Evolutionary conservation across 2,797 vertebrate genomes (phyloP).

Genomic region (Spea hammondii): DNA sequence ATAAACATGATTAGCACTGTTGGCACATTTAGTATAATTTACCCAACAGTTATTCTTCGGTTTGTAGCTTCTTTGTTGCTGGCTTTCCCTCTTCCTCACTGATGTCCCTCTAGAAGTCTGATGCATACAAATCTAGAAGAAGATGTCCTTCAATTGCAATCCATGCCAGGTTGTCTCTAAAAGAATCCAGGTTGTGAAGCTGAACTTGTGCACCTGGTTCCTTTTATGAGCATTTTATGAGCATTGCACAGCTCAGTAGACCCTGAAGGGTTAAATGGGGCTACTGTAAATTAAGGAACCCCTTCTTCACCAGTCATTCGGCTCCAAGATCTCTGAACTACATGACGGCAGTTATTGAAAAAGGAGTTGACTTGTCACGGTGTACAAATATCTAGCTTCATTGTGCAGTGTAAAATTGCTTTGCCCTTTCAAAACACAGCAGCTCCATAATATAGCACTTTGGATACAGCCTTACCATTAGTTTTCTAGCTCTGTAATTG

Average conservation of each 20-base stretch:
- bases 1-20: slow-evolving; percentile 28
- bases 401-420: slow-evolving; percentile 2
- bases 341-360: not conserved
- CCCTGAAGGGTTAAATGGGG: not conserved
- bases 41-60: not conserved
- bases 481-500: slow-evolving; percentile 5
- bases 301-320: slow-evolving; percentile 1
- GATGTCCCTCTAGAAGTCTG: too few relatives aligned
- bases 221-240: too few relatives aligned
- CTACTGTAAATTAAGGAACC: not conserved
- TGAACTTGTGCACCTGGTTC: too few relatives aligned
- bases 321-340: not conserved
- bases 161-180: too few relatives aligned
- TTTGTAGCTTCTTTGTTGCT: too few relatives aligned
- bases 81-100: too few relatives aligned
- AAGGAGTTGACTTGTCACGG: slow-evolving; percentile 6
- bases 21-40: slow-evolving; percentile 3
- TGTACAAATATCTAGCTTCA: not conserved
- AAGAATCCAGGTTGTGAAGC: too few relatives aligned
- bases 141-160: too few relatives aligned
- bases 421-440: slow-evolving; percentile 8
- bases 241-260: too few relatives aligned
- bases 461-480: not conserved
- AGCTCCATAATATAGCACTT: not conserved
- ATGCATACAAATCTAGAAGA: too few relatives aligned